phyloP scores from a whole-genome alignment of 1,140 invertebrate species.

The Aphelenchoides avenae region DNA sequence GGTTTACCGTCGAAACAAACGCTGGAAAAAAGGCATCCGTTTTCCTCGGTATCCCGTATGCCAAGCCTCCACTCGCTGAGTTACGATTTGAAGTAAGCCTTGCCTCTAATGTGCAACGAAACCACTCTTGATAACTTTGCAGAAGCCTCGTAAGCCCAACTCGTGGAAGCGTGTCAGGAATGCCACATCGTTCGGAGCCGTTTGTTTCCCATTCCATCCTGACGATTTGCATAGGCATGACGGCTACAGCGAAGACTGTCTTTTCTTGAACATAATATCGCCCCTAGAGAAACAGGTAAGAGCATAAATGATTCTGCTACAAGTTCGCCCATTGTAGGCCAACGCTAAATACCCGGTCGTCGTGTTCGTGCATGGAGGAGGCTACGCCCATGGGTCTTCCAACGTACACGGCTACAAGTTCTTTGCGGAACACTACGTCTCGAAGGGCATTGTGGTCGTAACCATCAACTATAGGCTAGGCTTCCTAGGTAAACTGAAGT shows the following conservation, averaged over 20 bases:
- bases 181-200: conserved; percentile 9
- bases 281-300: conserved; percentile 19
- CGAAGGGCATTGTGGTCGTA: conserved; percentile 21
- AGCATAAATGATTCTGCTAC: not conserved
- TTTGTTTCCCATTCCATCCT: conserved; percentile 11
- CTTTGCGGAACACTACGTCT: conserved; percentile 14
- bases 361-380: conserved; percentile 51
- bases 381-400: conserved; percentile 13
- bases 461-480: conserved; percentile 34
- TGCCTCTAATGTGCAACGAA: conserved; percentile 5
- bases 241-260: conserved; percentile 31
- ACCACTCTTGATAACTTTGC: not conserved
- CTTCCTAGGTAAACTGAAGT: conserved; percentile 14
- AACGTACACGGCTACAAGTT: conserved; percentile 5
- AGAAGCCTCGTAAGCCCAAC: conserved; percentile 18
- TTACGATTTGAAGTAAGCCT: conserved; percentile 26
- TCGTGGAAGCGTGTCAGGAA: not conserved
- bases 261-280: conserved; percentile 35
- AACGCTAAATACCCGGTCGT: conserved; percentile 44
- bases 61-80: conserved; percentile 25
- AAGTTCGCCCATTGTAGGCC: conserved; percentile 1
- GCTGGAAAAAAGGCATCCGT: conserved; percentile 14
- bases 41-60: conserved; percentile 28
- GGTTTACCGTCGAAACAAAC: not conserved
- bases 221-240: not conserved